These are phyloP conservation scores for Lepidocolaptes lacrymiger DNA, from an alignment of 2,797 vertebrate genomes.

Conservation along the genomic window DNA sequence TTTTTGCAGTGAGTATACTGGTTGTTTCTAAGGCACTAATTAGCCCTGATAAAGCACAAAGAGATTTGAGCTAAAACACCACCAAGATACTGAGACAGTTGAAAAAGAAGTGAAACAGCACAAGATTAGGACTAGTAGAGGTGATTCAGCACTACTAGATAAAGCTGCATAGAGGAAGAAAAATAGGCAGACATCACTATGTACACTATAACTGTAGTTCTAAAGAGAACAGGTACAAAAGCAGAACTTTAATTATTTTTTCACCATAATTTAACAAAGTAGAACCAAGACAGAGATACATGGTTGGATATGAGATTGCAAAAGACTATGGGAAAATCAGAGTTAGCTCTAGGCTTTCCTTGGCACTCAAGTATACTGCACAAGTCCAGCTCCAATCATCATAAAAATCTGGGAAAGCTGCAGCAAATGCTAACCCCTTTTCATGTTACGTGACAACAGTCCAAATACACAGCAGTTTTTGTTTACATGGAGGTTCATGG, in stretches of 20 bases:
- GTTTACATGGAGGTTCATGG: slow-evolving; percentile 32
- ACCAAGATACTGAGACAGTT: not conserved
- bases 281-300: not conserved
- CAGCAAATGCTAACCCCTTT: not conserved
- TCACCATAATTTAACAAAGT: not conserved
- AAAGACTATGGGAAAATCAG: not conserved
- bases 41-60: not conserved
- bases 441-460: not conserved
- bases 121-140: not conserved
- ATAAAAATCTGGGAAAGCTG: not conserved
- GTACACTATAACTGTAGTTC: not conserved
- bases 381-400: not conserved
- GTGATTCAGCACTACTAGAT: not conserved
- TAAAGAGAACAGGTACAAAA: not conserved
- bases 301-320: not conserved
- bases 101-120: not conserved
- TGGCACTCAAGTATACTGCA: not conserved
- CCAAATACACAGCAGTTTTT: not conserved
- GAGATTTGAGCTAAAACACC: not conserved
- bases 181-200: not conserved
- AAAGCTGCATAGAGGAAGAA: not conserved
- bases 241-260: not conserved
- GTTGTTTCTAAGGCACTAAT: slow-evolving; percentile 3
- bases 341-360: not conserved
- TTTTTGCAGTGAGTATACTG: not conserved